Evolutionary conservation across 2,888 invertebrate species (phyloP).

Genomic region (Sminthurides aquaticus): DNA sequence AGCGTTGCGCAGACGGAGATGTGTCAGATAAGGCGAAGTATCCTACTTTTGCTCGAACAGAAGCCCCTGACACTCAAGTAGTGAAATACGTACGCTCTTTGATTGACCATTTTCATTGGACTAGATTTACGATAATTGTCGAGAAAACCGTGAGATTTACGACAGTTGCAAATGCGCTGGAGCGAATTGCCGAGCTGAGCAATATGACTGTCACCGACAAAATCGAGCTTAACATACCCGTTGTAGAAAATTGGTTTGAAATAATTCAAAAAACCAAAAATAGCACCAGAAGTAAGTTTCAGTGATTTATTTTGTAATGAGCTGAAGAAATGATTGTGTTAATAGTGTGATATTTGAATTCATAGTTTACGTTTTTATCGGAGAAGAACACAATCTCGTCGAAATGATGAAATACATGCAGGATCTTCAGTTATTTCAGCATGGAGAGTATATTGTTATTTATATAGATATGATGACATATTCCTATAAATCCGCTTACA

Average conservation of each 20-base stretch:
- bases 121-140: slow-evolving; percentile 80
- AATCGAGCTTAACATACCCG: slow-evolving; percentile 69
- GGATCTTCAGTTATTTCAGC: slow-evolving; percentile 72
- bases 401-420: slow-evolving; percentile 91
- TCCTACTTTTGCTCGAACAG: slow-evolving; percentile 85
- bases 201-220: slow-evolving; percentile 74
- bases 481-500: slow-evolving; percentile 62
- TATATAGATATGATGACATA: slow-evolving; percentile 89
- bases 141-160: slow-evolving; percentile 59
- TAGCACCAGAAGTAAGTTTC: slow-evolving; percentile 65
- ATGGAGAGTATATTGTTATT: slow-evolving; percentile 92
- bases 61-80: slow-evolving; percentile 90
- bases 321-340: slow-evolving; percentile 23
- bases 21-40: slow-evolving; percentile 49
- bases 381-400: slow-evolving; percentile 72
- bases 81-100: slow-evolving; percentile 90
- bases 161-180: slow-evolving; percentile 72
- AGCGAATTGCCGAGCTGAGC: slow-evolving; percentile 63
- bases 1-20: slow-evolving; percentile 14
- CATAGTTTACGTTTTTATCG: slow-evolving; percentile 89
- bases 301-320: background rate
- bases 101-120: slow-evolving; percentile 85
- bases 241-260: slow-evolving; percentile 69
- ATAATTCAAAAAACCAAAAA: slow-evolving; percentile 77
- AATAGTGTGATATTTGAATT: too few relatives aligned